These are phyloP conservation scores for Drosophila sp. DNA, from an alignment of 1,140 invertebrate species.

Conservation along the genomic window DNA sequence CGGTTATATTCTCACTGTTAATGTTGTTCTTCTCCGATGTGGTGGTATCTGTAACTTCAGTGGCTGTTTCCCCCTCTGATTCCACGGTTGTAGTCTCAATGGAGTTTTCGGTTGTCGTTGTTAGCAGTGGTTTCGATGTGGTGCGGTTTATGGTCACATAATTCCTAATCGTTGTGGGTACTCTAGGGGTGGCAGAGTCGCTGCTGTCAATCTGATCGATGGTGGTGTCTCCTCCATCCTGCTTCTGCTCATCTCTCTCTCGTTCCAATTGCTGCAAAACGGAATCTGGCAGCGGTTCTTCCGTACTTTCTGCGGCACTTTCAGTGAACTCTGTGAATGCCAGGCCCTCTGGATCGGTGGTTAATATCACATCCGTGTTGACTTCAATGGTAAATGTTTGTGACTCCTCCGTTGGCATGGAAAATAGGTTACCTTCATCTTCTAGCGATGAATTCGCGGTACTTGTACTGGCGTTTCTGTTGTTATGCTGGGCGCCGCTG, in stretches of 20 bases:
- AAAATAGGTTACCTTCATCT: constrained; percentile 17
- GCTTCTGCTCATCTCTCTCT: constrained; percentile 26
- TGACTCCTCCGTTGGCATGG: not conserved
- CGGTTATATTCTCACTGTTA: not conserved
- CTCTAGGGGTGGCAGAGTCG: not conserved
- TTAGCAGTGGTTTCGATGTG: not conserved
- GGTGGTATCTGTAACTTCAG: not conserved
- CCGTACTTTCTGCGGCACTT: constrained; percentile 23
- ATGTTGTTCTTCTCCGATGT: constrained; percentile 13
- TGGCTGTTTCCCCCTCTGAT: not conserved
- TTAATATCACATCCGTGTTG: constrained; percentile 49
- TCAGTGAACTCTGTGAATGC: constrained; percentile 33
- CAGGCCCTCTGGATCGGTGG: constrained; percentile 36
- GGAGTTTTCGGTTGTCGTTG: constrained; percentile 21
- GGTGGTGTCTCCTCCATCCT: not conserved
- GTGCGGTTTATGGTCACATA: not conserved
- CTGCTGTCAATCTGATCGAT: not conserved
- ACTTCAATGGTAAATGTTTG: constrained; percentile 45
- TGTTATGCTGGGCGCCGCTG: not conserved
- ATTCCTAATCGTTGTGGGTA: not conserved
- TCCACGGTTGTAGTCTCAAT: not conserved
- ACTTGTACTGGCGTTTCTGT: not conserved
- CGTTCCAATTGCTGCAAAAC: constrained; percentile 41
- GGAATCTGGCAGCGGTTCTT: constrained; percentile 57
- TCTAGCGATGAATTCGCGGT: not conserved